phyloP scores from a whole-genome alignment of 2,797 vertebrate genomes.

The Potorous gilbertii region DNA sequence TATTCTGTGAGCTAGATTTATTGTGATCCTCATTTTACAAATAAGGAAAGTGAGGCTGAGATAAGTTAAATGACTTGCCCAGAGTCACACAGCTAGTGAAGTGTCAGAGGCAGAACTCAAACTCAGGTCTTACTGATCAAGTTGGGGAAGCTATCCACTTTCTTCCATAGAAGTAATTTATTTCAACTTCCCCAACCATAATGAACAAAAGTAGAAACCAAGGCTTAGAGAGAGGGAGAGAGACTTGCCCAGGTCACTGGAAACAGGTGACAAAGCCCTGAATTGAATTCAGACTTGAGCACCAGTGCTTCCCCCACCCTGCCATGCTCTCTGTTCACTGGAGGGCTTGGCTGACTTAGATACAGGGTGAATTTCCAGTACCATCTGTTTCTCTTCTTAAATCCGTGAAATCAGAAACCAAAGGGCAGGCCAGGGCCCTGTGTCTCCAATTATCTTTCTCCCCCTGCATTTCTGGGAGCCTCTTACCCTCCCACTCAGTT shows the following conservation, averaged over 20 bases:
- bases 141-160: not conserved
- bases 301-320: not conserved
- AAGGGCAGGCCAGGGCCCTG: conserved; percentile 48
- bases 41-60: not conserved
- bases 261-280: not conserved
- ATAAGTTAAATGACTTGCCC: not conserved
- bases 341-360: not conserved
- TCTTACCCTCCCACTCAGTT: not conserved
- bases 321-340: conserved; percentile 1
- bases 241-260: not conserved
- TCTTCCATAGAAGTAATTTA: not conserved
- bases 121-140: not conserved
- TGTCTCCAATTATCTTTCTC: conserved; percentile 73
- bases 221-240: not conserved
- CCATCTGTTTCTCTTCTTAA: conserved; percentile 69
- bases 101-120: not conserved
- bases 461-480: conserved; percentile 58
- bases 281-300: not conserved
- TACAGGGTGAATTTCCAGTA: conserved; percentile 57
- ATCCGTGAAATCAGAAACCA: conserved; percentile 66
- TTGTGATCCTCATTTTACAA: not conserved
- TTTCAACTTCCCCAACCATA: not conserved
- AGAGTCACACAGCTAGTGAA: not conserved
- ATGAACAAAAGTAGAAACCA: not conserved
- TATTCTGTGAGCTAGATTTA: not conserved